Evolutionary conservation across 53 echinoderm and acorn worm species (phyloP), one percentile per base, ranked within the genome.

Genomic region (Pentamera pediparva): DNA sequence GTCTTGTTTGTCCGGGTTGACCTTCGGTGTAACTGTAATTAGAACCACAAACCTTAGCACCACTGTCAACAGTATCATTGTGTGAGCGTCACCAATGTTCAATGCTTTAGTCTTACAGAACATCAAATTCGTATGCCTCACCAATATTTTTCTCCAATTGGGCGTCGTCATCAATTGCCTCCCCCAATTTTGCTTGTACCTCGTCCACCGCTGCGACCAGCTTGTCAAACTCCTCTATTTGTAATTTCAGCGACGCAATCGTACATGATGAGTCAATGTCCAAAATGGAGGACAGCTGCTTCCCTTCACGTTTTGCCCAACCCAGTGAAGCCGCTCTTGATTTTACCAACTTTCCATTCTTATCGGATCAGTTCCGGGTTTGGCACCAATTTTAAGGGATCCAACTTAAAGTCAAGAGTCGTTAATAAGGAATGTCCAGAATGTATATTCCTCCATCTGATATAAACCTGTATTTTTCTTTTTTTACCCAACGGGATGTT

Each of bases 221-320:
- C 21, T 75, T 75, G 27, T 75, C 76, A 25, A 75, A 26, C 33
- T 75, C 60, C 25, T 38, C 76, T 59, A 59, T 59, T 28, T 75
- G 76, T 4, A 75, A 41, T 3, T 59, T 75, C 15, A 75, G 39
- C 39, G 26, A n/a, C 25, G 37, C 39, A 24, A 19, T 25, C 39
- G 25, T 19, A 24, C 64, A 64, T 40, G 20, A 26, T 26, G 39
- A 24, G 8, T 64, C 40, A 64, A n/a, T 2, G 8, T 21, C 12
- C 12, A 39, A 37, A 20, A 64, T 64, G 64, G 64, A 22, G 18
- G 39, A 21, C 12, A 38, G 64, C 64, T 64, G 64, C 2, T 64
- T 64, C 19, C 39, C 39, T 64, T 64, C 41, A 64, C 25, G 64
- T 18, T 38, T 64, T 19, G 64, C 64, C 64, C 39, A 64, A 7